Conservation (phyloP, 2,888 invertebrate genomes). For the Apomyelois bistriatella region DNA sequence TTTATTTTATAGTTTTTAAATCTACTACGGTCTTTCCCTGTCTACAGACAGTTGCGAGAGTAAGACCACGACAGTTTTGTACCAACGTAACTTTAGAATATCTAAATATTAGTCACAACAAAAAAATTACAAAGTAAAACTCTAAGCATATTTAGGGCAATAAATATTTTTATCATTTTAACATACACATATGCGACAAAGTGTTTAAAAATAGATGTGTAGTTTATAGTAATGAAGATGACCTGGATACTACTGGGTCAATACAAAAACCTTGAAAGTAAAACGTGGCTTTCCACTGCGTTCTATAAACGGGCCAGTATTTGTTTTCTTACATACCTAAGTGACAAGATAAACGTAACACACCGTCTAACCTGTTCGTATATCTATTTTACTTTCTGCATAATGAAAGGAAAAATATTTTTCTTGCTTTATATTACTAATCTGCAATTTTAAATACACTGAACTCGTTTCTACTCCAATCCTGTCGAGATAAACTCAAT, state of each 20-base stretch:
- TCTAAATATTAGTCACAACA: no score
- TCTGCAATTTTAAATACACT: constrained; percentile 4
- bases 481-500: constrained; percentile 9
- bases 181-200: background rate
- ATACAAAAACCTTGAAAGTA: constrained; percentile 7
- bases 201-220: constrained; percentile 7
- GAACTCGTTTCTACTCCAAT: constrained; percentile 8
- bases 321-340: background rate
- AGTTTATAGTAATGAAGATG: constrained; percentile 9
- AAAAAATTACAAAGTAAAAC: no score
- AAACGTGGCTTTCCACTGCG: background rate
- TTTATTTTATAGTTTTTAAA: no score
- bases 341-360: background rate
- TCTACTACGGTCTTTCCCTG: no score
- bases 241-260: constrained; percentile 10
- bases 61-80: no score
- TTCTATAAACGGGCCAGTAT: background rate
- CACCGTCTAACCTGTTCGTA: background rate
- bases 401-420: background rate
- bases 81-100: no score
- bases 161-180: background rate
- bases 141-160: no score
- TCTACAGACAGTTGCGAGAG: no score
- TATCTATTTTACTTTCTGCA: no score
- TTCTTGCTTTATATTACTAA: background rate